Base-by-base conservation (phyloP, 1,140 invertebrate genomes). In the Planococcus citri region DNA sequence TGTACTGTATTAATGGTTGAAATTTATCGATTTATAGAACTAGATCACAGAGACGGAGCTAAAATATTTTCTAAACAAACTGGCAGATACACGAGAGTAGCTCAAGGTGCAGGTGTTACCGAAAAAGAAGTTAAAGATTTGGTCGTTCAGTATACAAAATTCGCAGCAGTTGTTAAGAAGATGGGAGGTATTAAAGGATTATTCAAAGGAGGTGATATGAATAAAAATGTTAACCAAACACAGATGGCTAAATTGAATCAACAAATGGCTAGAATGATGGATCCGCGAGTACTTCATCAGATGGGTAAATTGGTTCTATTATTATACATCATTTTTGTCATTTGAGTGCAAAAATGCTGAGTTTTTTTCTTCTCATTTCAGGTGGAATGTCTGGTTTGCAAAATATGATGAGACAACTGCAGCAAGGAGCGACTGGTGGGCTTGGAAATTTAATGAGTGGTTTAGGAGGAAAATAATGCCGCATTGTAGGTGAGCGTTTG, bases 191-290 rank as follows among this genome's bases (percentile, higher is more conserved):
- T 99, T 68, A 99, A 99, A 78, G 96, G 96, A 33, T 81, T 99
- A 6, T 99, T 99, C 78, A 98, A 98, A 81, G 92, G 94, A 61
- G 96, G 95, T 57, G 96, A 99, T 77, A 97, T 98, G 87, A 88
- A 91, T 2, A 98, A 97, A 78, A 99, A 99, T 81, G 94, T 99
- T 0, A 99, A 99, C 81, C 94, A 92, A 72, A 87, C 87, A 25
- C 97, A 99, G 83, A 99, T 99, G 94, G 90, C 92, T 0, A 97
- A 98, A 82, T 81, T 99, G 0, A 99, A 99, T 81, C 95, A 98
- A 81, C 95, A 99, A 81, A 99, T 99, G 94, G 95, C 97, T 4
- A 97, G 95, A 79, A 98, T 99, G 94, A 99, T 99, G 89, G 97
- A 99, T 82, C 97, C 97, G 0, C 82, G 94, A 73, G 92, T 99